phyloP scores from a whole-genome alignment of 2,113 vertebrate genomes.

The Melanerpes formicivorus region DNA sequence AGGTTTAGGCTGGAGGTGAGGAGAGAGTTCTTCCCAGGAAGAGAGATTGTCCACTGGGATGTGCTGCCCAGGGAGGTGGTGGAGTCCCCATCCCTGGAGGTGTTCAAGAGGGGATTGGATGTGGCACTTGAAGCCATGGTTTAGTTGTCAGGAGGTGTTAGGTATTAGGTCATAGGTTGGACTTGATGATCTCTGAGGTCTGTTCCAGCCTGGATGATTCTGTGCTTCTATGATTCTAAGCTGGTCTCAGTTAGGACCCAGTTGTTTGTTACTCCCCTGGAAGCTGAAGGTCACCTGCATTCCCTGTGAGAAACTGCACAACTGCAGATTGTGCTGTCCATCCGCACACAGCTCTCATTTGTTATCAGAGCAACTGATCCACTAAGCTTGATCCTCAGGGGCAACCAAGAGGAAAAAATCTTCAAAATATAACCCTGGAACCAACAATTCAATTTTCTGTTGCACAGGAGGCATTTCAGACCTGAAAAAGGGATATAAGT shows the following conservation, averaged over 20 bases:
- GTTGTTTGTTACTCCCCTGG: not conserved
- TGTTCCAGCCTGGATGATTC: too few species aligned
- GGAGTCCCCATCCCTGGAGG: not conserved
- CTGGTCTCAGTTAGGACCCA: not conserved
- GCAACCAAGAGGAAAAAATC: not conserved
- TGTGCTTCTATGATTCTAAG: not conserved
- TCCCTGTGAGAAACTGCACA: not conserved
- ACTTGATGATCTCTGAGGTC: too few species aligned
- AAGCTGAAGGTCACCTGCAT: not conserved
- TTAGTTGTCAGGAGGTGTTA: too few species aligned
- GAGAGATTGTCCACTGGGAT: too few species aligned
- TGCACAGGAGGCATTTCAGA: not conserved
- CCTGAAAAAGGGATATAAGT: not conserved
- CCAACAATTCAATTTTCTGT: not conserved
- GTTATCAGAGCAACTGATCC: not conserved
- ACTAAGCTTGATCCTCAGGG: not conserved
- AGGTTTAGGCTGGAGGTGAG: too few species aligned
- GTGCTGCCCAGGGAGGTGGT: too few species aligned
- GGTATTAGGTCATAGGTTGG: too few species aligned
- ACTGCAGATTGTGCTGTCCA: not conserved
- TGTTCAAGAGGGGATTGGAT: too few species aligned
- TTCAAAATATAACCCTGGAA: conserved; percentile 10
- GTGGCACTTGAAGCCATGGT: too few species aligned
- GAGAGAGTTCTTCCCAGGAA: too few species aligned
- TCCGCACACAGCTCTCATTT: not conserved